Evolutionary conservation across 2,888 invertebrate species (phyloP).

Genomic region (Chloroclysta siterata): DNA sequence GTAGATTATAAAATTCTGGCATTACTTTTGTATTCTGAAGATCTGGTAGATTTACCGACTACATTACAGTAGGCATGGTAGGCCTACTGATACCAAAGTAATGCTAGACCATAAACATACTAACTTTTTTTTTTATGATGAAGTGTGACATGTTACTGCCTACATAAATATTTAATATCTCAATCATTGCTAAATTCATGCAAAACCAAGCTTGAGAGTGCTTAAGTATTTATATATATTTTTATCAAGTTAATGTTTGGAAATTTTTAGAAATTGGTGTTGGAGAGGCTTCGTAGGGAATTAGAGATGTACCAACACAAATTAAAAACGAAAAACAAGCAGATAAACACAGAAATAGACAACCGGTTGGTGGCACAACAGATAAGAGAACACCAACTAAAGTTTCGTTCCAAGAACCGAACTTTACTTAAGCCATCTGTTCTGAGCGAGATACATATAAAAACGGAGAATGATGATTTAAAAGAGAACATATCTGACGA

Average conservation of each 20-base stretch:
- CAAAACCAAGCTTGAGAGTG: not conserved
- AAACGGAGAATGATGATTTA: slow-evolving; percentile 66
- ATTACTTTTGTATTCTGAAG: no score
- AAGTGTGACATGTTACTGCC: no score
- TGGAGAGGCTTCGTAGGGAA: slow-evolving; percentile 83
- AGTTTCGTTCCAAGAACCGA: slow-evolving; percentile 66
- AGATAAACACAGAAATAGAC: slow-evolving; percentile 74
- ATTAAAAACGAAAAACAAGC: slow-evolving; percentile 73
- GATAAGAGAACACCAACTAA: slow-evolving; percentile 73
- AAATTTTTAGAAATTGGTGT: slow-evolving; percentile 81
- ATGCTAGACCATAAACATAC: no score
- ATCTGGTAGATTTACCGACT: no score
- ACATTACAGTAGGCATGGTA: no score
- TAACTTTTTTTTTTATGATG: no score
- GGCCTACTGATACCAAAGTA: no score
- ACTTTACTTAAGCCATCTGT: slow-evolving; percentile 77
- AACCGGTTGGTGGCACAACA: slow-evolving; percentile 77
- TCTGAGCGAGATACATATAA: slow-evolving; percentile 76
- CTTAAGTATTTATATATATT: not conserved
- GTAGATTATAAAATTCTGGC: no score
- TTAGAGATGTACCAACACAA: slow-evolving; percentile 82
- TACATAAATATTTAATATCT: no score
- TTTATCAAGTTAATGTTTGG: slow-evolving; percentile 8
- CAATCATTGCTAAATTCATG: no score
- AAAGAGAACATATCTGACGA: slow-evolving; percentile 69